These are phyloP conservation scores for Nylanderia fulva DNA, from an alignment of 1,140 invertebrate genomes.

Conservation along the genomic window DNA sequence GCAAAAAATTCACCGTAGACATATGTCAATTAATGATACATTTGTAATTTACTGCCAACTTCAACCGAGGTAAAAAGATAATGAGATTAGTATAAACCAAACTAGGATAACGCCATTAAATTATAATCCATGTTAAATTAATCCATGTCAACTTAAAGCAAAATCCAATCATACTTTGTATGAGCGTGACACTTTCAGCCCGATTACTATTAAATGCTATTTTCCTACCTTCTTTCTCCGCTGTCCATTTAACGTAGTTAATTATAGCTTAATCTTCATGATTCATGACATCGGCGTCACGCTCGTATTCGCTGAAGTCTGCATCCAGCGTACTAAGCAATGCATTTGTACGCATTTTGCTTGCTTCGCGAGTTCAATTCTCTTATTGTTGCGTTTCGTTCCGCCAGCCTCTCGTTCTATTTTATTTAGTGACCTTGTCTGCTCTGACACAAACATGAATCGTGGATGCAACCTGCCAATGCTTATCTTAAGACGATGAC, in stretches of 20 bases:
- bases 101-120: background rate
- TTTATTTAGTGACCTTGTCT: conserved; percentile 72
- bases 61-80: background rate
- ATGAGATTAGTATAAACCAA: background rate
- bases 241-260: conserved; percentile 43
- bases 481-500: conserved; percentile 57
- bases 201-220: conserved; percentile 11
- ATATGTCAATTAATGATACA: too few species aligned
- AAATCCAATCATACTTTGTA: background rate
- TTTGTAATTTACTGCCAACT: too few species aligned
- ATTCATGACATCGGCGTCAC: conserved; percentile 36
- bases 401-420: conserved; percentile 71
- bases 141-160: background rate
- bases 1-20: too few species aligned
- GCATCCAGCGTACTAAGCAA: conserved; percentile 55
- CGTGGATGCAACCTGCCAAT: conserved; percentile 18
- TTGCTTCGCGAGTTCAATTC: conserved; percentile 66
- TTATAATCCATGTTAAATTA: background rate
- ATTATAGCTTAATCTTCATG: conserved; percentile 66
- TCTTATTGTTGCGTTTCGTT: conserved; percentile 73
- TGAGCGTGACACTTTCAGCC: background rate
- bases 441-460: conserved; percentile 4
- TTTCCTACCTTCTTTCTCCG: background rate
- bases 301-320: conserved; percentile 51
- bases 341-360: conserved; percentile 74